phyloP scores from a whole-genome alignment of 1,140 invertebrate species.

The Drosophila serrata region DNA sequence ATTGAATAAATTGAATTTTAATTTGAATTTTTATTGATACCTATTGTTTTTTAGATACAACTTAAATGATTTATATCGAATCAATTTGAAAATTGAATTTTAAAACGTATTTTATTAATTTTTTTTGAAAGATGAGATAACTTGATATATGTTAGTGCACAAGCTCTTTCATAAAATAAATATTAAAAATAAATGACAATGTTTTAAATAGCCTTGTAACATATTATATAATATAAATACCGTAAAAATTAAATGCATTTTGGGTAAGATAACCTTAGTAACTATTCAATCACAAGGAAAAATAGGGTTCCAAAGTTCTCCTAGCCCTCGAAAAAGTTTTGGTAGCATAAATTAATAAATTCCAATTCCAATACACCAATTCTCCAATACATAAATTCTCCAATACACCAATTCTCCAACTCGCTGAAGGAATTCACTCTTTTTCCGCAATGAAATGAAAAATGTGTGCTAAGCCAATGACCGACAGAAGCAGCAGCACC shows the following conservation, averaged over 20 bases:
- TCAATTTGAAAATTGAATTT: too few species aligned
- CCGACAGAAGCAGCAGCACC: constrained; percentile 74
- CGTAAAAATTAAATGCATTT: neutral
- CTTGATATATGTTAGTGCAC: too few species aligned
- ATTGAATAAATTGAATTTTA: too few species aligned
- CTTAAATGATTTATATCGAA: too few species aligned
- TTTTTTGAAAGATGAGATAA: too few species aligned
- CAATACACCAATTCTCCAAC: constrained; percentile 7
- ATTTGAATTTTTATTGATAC: too few species aligned
- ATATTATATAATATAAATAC: too few species aligned
- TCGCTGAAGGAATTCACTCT: constrained; percentile 73
- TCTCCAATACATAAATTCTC: neutral
- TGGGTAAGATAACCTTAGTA: neutral
- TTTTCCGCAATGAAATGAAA: constrained; percentile 84
- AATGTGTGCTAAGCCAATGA: constrained; percentile 85
- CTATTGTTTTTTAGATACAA: too few species aligned
- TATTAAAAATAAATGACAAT: neutral
- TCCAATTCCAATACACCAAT: neutral
- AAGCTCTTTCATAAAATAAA: neutral
- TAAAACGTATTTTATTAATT: too few species aligned
- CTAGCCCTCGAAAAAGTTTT: neutral
- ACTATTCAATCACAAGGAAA: neutral
- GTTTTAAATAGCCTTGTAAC: neutral
- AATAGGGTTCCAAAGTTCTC: neutral
- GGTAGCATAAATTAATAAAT: neutral